These are phyloP conservation scores for Oithona nana DNA, from an alignment of 2,888 invertebrate species.

Conservation along the genomic window DNA sequence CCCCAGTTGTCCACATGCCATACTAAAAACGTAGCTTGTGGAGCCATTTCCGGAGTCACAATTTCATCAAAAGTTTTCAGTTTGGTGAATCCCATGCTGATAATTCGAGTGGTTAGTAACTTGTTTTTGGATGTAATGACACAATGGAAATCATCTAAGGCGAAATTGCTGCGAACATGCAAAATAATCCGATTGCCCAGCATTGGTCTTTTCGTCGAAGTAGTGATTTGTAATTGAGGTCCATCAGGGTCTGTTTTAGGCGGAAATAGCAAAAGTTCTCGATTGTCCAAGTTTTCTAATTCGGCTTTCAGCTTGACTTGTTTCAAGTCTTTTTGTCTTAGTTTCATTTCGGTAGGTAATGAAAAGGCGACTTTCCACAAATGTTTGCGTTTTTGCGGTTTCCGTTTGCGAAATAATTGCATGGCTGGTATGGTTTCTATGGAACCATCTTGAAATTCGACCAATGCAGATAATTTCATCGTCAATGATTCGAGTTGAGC, in stretches of 20 bases:
- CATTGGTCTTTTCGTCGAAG: not conserved
- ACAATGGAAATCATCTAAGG: not conserved
- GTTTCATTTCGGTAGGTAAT: not conserved
- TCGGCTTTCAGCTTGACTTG: not conserved
- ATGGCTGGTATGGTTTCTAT: not conserved
- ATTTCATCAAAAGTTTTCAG: not conserved
- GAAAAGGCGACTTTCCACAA: not conserved
- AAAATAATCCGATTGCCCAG: not conserved
- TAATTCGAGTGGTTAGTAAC: not conserved
- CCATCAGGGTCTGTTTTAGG: not conserved
- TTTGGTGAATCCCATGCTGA: not conserved
- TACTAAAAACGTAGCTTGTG: not conserved
- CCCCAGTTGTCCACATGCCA: not conserved
- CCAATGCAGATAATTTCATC: not conserved
- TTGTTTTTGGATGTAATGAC: not conserved
- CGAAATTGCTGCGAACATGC: not conserved
- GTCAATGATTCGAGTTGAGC: not conserved
- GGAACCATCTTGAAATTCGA: not conserved
- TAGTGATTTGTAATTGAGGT: not conserved
- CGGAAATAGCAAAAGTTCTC: not conserved
- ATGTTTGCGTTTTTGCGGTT: not conserved
- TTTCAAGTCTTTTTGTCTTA: too few species aligned
- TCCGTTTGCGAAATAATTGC: not conserved
- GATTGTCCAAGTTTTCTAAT: not conserved
- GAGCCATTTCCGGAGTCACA: not conserved